Conservation (phyloP, 2,888 invertebrate genomes). For the Auanema sp. region DNA sequence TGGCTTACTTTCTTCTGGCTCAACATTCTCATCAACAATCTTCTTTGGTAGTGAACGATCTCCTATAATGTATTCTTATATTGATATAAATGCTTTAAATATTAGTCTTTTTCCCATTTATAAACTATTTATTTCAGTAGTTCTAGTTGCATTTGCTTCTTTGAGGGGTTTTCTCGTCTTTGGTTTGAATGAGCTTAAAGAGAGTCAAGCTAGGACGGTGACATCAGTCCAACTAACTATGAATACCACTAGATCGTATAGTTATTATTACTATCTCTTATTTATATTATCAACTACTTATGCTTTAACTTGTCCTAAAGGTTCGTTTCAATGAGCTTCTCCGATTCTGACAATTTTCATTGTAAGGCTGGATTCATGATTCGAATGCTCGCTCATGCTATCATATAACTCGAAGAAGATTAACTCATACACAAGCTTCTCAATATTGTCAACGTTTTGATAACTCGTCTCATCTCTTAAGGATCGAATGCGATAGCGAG, state of each 20-base stretch:
- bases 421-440: constrained; percentile 39
- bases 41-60: constrained; percentile 28
- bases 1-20: constrained; percentile 60
- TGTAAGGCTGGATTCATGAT: constrained; percentile 34
- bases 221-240: background rate
- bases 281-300: too few species aligned
- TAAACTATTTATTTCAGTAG: background rate
- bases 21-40: constrained; percentile 27
- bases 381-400: constrained; percentile 40
- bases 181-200: background rate
- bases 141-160: background rate
- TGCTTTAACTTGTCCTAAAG: constrained; percentile 2
- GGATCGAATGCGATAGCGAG: constrained; percentile 43
- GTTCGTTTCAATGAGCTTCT: background rate
- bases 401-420: constrained; percentile 32
- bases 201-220: background rate
- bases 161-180: constrained; percentile 1
- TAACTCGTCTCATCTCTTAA: constrained; percentile 36
- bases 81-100: constrained; percentile 9
- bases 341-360: background rate
- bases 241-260: too few species aligned
- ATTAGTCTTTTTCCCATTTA: background rate
- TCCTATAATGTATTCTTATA: constrained; percentile 28
- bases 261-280: too few species aligned
- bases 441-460: constrained; percentile 37